Base-by-base conservation (phyloP, 2,888 invertebrate species). In the Gryllus longicercus region DNA sequence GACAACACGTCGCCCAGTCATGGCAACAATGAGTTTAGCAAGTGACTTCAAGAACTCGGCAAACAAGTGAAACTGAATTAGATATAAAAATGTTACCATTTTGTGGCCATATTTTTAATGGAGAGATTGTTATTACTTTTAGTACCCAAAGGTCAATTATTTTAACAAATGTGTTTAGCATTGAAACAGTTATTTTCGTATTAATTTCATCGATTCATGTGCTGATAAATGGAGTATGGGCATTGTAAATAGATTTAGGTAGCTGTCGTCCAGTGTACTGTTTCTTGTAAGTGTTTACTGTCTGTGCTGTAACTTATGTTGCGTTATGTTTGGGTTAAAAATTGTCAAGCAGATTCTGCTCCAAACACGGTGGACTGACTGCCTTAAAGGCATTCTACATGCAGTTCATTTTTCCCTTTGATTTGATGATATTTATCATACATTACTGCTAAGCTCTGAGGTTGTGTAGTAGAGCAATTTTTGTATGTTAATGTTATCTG, bases 1-100 rank as follows among this genome's bases (percentile, higher is more conserved):
- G 83, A 83, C 78, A 81, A 81, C 50, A 63, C 82, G 25, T 78
- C 80, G 76, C 78, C 79, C 63, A 81, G 80, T 78, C 75, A 76
- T 63, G 18, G 75, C 77, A 80, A 77, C 77, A 75, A 74, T 38
- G 51, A 74, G 49, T 50, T 63, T 77, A 77, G 80, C 77, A 80
- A 80, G 77, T 74, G 77, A 77, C 50, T 18, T 63, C 63, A 63
- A 63, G 63, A 63, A 63, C 63, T 63, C 63, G 14, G 16, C 63
- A 63, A 63, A 63, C 63, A 63, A 63, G 63, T 63, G 14, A 14
- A 63, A 63, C n/a, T 38, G 38, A 38, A 38, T 38, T 38, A 38
- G n/a, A 63, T 12, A 63, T n/a, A 63, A 18, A 18, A n/a, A 63
- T 63, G 63, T 63, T 63, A 63, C 63, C 63, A 63, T n/a, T 63